A percentile compares a stretch with the other conserved stretches of the same genome.
phyloP scores from a whole-genome alignment of 2,888 invertebrate genomes.

The Caenorhabditis sp. region DNA sequence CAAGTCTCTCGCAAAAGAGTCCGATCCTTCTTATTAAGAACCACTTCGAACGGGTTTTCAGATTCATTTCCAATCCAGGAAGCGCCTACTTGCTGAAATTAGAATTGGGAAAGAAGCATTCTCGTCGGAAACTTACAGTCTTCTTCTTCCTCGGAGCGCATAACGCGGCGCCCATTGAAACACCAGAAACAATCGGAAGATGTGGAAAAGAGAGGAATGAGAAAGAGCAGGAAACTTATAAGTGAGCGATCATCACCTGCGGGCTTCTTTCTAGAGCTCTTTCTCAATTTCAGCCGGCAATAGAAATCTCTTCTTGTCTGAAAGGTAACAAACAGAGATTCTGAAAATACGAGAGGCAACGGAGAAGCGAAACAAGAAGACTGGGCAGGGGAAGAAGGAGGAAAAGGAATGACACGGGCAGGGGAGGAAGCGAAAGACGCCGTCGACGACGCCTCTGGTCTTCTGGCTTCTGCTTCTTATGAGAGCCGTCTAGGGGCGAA shows the following conservation, averaged over 20 bases:
- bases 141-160: constrained; percentile 78
- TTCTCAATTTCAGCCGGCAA: neutral
- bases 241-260: constrained; percentile 46
- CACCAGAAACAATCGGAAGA: no score
- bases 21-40: constrained; percentile 80
- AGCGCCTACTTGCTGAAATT: constrained; percentile 73
- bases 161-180: constrained; percentile 78
- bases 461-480: neutral
- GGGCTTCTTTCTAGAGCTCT: neutral
- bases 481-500: constrained; percentile 11
- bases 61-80: constrained; percentile 81
- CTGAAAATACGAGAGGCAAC: constrained; percentile 22
- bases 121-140: no score
- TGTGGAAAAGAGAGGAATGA: constrained; percentile 6
- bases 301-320: neutral
- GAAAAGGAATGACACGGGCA: constrained; percentile 14
- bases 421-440: neutral
- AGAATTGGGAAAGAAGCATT: no score
- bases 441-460: neutral
- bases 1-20: constrained; percentile 80
- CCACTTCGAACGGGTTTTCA: constrained; percentile 80
- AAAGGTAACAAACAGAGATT: constrained; percentile 29
- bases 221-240: constrained; percentile 11
- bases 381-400: constrained; percentile 30
- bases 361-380: constrained; percentile 30